These are phyloP conservation scores for Actinia tenebrosa DNA, from an alignment of 64 coral and sea anemone genomes.

Conservation along the genomic window DNA sequence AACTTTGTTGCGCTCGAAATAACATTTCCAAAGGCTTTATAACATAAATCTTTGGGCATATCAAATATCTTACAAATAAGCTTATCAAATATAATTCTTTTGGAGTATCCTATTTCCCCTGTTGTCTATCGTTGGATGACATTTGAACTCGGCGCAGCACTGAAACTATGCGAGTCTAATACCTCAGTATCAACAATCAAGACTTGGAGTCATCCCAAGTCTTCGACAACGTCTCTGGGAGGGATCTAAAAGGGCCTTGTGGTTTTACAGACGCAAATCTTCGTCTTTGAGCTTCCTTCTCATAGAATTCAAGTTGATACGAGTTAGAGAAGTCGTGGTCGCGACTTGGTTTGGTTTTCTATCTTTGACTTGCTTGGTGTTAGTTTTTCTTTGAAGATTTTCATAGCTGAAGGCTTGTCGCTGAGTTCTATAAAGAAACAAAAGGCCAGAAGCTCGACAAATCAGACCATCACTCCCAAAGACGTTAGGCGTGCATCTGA, in stretches of 20 bases:
- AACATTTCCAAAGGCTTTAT: neutral
- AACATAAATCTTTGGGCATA: neutral
- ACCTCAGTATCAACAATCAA: constrained; percentile 16
- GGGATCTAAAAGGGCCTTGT: neutral
- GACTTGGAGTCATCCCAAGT: constrained; percentile 5
- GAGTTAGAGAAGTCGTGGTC: neutral
- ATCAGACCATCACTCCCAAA: neutral
- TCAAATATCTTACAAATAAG: constrained; percentile 13
- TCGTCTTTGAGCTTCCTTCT: neutral
- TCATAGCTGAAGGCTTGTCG: neutral
- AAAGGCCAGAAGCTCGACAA: neutral
- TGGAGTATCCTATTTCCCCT: constrained; percentile 18
- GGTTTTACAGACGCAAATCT: neutral
- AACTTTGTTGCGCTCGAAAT: neutral
- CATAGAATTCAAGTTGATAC: neutral
- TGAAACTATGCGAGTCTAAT: neutral
- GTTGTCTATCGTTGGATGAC: constrained; percentile 19
- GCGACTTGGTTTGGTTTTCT: neutral
- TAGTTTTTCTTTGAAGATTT: neutral
- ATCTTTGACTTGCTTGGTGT: neutral
- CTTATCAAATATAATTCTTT: constrained; percentile 12
- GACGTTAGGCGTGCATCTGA: neutral
- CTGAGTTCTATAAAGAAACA: neutral
- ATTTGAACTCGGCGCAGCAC: constrained; percentile 1
- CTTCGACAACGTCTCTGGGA: neutral